These are phyloP conservation scores for Ditylenchus weischeri DNA, from an alignment of 2,888 invertebrate genomes.

Conservation along the genomic window DNA sequence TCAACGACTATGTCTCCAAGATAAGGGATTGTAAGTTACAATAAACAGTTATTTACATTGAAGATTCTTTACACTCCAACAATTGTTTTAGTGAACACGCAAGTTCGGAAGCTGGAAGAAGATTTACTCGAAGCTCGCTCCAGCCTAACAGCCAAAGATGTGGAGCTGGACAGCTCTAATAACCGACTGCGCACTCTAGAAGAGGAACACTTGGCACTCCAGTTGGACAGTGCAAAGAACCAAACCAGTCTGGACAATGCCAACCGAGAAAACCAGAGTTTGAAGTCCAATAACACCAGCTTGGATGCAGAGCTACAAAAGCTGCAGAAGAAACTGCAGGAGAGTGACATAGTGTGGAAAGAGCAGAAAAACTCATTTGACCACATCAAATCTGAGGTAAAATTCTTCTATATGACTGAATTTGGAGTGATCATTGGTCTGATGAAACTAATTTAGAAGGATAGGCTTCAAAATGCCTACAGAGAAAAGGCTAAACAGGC, in stretches of 20 bases:
- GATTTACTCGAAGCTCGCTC: conserved; percentile 49
- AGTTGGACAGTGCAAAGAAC: conserved; percentile 42
- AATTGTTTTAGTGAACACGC: conserved; percentile 41
- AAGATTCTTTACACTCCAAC: too few species aligned
- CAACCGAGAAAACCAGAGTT: conserved; percentile 45
- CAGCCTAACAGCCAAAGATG: conserved; percentile 44
- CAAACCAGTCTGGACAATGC: conserved; percentile 34
- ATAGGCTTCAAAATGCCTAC: conserved; percentile 52
- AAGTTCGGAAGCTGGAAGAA: conserved; percentile 56
- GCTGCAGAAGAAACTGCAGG: conserved; percentile 43
- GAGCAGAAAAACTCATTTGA: conserved; percentile 45
- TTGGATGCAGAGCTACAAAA: conserved; percentile 46
- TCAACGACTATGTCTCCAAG: conserved; percentile 52
- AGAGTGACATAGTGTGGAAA: conserved; percentile 47
- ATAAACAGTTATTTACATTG: neutral
- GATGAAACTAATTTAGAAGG: conserved; percentile 28
- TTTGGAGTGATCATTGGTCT: neutral
- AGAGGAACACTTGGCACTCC: conserved; percentile 48
- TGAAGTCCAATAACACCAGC: conserved; percentile 44
- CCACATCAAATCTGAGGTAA: conserved; percentile 47
- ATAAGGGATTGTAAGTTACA: conserved; percentile 50
- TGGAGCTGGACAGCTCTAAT: conserved; percentile 49
- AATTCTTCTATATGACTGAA: neutral
- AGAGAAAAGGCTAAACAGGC: conserved; percentile 55
- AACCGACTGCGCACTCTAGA: conserved; percentile 51